Percentiles rank a stretch among this genome's conserved stretches.
Evolutionary conservation across 2,888 invertebrate species (phyloP).

Genomic region (Rhagonycha lutea): DNA sequence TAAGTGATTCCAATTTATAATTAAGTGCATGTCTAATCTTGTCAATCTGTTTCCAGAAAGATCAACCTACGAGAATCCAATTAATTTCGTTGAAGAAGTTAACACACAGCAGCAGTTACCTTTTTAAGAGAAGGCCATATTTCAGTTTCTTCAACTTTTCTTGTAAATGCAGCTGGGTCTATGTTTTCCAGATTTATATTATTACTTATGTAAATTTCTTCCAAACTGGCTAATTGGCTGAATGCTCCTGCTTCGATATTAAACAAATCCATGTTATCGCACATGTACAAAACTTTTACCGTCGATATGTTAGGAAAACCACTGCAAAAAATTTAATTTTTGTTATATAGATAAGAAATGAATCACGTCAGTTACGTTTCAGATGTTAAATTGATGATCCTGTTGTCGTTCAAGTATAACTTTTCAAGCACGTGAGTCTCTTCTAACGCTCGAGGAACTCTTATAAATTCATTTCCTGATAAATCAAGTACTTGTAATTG

Average conservation of each 20-base stretch:
- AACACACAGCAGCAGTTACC: conserved; percentile 46
- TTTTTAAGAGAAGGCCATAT: conserved; percentile 69
- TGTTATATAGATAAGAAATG: neutral
- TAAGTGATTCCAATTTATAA: conserved; percentile 73
- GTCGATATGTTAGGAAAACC: conserved; percentile 67
- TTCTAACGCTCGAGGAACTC: conserved; percentile 64
- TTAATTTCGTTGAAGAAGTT: conserved; percentile 15
- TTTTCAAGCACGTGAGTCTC: conserved; percentile 63
- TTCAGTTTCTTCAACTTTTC: conserved; percentile 55
- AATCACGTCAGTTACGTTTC: conserved; percentile 39
- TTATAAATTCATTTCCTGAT: conserved; percentile 60
- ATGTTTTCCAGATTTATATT: conserved; percentile 66
- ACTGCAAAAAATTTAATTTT: conserved; percentile 48
- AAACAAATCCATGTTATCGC: conserved; percentile 65
- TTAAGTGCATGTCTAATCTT: conserved; percentile 66
- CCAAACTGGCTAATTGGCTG: conserved; percentile 61
- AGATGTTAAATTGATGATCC: conserved; percentile 61
- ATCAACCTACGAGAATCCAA: conserved; percentile 60
- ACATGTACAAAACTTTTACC: conserved; percentile 69
- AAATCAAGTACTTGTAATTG: conserved; percentile 68
- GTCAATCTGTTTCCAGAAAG: conserved; percentile 73
- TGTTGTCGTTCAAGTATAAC: conserved; percentile 72
- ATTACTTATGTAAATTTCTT: conserved; percentile 64
- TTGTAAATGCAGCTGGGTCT: conserved; percentile 64
- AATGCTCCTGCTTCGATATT: conserved; percentile 62